Percentiles rank a stretch among this genome's conserved stretches.
Evolutionary conservation across 2,888 invertebrate genomes (phyloP).

Genomic region (Hirtodrosophila confusa): DNA sequence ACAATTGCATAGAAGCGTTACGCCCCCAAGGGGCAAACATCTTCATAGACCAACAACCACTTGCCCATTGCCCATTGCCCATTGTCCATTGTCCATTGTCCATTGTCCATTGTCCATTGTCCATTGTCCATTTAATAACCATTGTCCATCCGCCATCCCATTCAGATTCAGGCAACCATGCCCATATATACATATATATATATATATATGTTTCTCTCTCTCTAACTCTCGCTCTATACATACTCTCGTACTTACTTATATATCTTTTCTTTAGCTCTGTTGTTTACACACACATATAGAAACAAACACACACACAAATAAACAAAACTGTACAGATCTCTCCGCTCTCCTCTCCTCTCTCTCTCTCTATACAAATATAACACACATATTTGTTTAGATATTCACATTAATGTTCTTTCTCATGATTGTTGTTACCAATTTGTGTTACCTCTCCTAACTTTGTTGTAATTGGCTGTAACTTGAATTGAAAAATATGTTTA

Average conservation of each 20-base stretch:
- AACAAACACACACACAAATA: slow-evolving; percentile 34
- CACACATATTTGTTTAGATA: slow-evolving; percentile 27
- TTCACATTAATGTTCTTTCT: slow-evolving; percentile 9
- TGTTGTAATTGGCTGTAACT: slow-evolving; percentile 42
- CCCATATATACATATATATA: slow-evolving; percentile 16
- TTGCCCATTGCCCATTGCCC: slow-evolving; percentile 45
- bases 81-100: slow-evolving; percentile 39
- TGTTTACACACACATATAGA: neutral
- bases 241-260: neutral
- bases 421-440: too few relatives aligned
- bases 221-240: slow-evolving; percentile 20
- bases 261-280: slow-evolving; percentile 8
- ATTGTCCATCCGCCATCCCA: slow-evolving; percentile 70
- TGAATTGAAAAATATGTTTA: slow-evolving; percentile 18
- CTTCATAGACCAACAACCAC: slow-evolving; percentile 48
- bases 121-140: slow-evolving; percentile 66
- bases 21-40: slow-evolving; percentile 38
- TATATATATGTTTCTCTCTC: slow-evolving; percentile 30
- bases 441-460: neutral
- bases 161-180: slow-evolving; percentile 45
- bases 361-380: slow-evolving; percentile 15
- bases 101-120: slow-evolving; percentile 51
- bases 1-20: slow-evolving; percentile 38
- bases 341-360: neutral
- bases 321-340: slow-evolving; percentile 15